Base-by-base conservation (phyloP, 2,888 invertebrate species). In the Dexiosoma caninum region DNA sequence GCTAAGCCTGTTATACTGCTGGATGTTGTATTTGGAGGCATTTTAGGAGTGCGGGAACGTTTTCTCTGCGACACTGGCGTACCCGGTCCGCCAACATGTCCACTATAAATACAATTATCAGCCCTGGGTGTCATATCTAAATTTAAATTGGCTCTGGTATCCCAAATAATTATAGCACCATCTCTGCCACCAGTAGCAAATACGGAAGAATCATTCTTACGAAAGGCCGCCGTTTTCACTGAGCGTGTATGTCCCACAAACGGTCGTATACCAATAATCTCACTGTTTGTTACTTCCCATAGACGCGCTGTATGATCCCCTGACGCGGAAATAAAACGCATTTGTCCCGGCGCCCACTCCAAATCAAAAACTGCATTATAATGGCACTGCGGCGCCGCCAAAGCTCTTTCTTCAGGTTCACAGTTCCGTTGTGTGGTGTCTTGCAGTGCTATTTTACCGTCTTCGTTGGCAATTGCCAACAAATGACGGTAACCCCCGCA, bases 181-280 rank as follows among this genome's bases (percentile, higher is more conserved):
- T 98, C 97, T 35, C 97, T 91, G 0, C 95, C 95, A 16, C 97
- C 97, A 0, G 96, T 96, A 0, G 96, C 96, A 91, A 97, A 96
- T 1, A 96, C 93, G 69, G 93, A 93, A 84, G 92, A 88, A 90
- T 95, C 94, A 7, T 92, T 90, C 53, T 93, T 94, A 9, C 94
- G 92, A 86, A 96, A 95, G 2, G 93, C 94, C 0, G 94, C 95
- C 1, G 95, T 95, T 89, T 96, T 96, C 0, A 98, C 95, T 12
- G 96, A 96, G 75, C 95, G 92, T 0, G 93, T 93, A 89, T 97
- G 97, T 0, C 94, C 94, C 60, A 92, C 92, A 88, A 96, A 97
- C n/a, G 91, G 90, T 27, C 92, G 91, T 0, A 91, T 87, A 1
- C 90, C 87, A 30, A 88, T 89, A 6, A 92, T 91, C 0, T 89